Percentiles rank a stretch among this genome's conserved stretches.
phyloP scores from a whole-genome alignment of 2,113 vertebrate genomes.

The Perca fluviatilis region DNA sequence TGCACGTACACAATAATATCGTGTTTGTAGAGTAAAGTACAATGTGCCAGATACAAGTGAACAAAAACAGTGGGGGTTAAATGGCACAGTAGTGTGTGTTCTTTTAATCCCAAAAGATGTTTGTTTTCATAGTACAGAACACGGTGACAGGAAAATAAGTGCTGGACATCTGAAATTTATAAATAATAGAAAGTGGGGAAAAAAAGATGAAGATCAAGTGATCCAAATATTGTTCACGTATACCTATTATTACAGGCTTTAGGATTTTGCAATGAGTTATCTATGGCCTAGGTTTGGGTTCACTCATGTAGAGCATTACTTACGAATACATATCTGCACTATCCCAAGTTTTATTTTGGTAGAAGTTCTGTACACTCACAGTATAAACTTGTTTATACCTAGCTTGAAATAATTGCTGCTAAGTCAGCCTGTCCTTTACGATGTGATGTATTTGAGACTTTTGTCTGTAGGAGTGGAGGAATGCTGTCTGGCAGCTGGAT shows the following conservation, averaged over 20 bases:
- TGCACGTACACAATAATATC: slow-evolving; percentile 9
- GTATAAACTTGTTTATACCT: slow-evolving; percentile 28
- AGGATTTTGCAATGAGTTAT: slow-evolving; percentile 31
- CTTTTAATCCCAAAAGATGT: neutral
- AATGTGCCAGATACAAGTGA: neutral
- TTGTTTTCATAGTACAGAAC: neutral
- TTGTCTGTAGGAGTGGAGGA: slow-evolving; percentile 63
- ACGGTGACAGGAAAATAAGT: neutral
- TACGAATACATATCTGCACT: neutral
- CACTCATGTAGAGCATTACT: neutral
- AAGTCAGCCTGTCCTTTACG: slow-evolving; percentile 14
- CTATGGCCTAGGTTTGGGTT: neutral
- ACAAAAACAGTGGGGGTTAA: neutral
- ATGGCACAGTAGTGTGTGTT: neutral
- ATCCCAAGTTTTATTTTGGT: neutral
- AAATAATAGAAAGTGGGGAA: neutral
- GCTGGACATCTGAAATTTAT: neutral
- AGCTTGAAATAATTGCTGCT: slow-evolving; percentile 16
- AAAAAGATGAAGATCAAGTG: neutral
- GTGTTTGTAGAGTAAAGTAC: neutral
- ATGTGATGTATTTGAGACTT: slow-evolving; percentile 52
- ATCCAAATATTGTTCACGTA: neutral
- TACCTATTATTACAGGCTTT: neutral
- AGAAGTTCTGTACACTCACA: neutral
- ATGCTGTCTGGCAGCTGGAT: slow-evolving; percentile 74